Percentiles rank a stretch among this genome's conserved stretches.
phyloP scores from a whole-genome alignment of 2,888 invertebrate species.

The Dysmachus trigonus region DNA sequence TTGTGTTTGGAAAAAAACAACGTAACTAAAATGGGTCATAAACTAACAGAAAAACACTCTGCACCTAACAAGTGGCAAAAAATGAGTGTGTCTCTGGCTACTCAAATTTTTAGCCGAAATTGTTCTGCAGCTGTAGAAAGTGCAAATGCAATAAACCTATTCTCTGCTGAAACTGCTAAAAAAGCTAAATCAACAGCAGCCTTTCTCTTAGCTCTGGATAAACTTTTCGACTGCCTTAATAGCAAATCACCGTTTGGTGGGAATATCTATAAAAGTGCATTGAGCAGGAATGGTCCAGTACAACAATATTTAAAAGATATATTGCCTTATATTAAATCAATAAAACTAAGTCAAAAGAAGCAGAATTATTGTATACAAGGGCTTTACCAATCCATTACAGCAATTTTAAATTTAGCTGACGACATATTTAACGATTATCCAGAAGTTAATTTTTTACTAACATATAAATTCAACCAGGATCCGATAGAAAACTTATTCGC shows the following conservation, averaged over 20 bases:
- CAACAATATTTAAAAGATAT: not conserved
- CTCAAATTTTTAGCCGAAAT: slow-evolving; percentile 34
- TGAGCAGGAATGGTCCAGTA: not conserved
- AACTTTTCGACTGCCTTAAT: slow-evolving; percentile 41
- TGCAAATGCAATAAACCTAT: not conserved
- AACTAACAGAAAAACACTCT: slow-evolving; percentile 30
- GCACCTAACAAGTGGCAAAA: slow-evolving; percentile 41
- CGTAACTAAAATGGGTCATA: slow-evolving; percentile 32
- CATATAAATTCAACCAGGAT: too few species aligned
- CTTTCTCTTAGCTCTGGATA: slow-evolving; percentile 27
- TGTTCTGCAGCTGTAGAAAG: slow-evolving; percentile 17
- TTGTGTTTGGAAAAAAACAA: not conserved
- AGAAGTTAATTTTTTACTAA: not conserved
- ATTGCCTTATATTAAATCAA: not conserved
- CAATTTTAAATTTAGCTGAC: not conserved
- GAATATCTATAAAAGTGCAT: slow-evolving; percentile 22
- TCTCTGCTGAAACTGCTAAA: slow-evolving; percentile 2
- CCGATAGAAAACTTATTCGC: too few species aligned
- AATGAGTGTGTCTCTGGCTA: slow-evolving; percentile 27
- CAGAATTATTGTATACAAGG: slow-evolving; percentile 22
- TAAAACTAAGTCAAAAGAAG: not conserved
- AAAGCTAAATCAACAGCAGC: slow-evolving; percentile 21
- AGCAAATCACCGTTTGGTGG: not conserved
- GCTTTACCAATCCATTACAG: slow-evolving; percentile 14
- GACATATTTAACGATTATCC: slow-evolving; percentile 2